These are phyloP conservation scores for Hyppa rectilinea DNA, from an alignment of 2,888 invertebrate genomes.

Conservation along the genomic window DNA sequence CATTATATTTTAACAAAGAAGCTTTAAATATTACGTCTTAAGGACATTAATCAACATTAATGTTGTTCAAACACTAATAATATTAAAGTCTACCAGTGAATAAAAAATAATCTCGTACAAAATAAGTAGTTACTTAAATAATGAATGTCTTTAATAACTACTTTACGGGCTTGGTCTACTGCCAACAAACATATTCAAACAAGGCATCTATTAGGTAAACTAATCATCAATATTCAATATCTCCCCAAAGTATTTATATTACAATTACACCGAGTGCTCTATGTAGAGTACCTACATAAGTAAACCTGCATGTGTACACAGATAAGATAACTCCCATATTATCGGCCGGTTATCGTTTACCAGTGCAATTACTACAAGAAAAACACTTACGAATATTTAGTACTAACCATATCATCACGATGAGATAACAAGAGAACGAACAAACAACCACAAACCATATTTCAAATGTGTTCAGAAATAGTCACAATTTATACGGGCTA, in stretches of 20 bases:
- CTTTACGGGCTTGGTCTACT: neutral
- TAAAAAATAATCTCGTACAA: neutral
- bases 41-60: too few species aligned
- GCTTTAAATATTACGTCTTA: too few species aligned
- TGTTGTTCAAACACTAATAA: neutral
- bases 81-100: neutral
- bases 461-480: constrained; percentile 33
- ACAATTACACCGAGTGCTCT: constrained; percentile 57
- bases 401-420: constrained; percentile 33
- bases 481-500: constrained; percentile 21
- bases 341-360: constrained; percentile 60
- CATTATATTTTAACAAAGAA: too few species aligned
- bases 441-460: constrained; percentile 26
- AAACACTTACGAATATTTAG: constrained; percentile 67
- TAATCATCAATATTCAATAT: constrained; percentile 41
- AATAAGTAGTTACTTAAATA: neutral
- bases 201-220: neutral
- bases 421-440: constrained; percentile 43
- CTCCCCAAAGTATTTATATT: constrained; percentile 46
- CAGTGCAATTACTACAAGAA: constrained; percentile 71
- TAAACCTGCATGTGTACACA: constrained; percentile 44
- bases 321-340: constrained; percentile 61
- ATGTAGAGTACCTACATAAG: constrained; percentile 55
- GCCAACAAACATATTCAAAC: neutral
- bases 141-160: neutral